A percentile compares a stretch with the other conserved stretches of the same genome.
Evolutionary conservation across 1,140 invertebrate genomes (phyloP).

Genomic region (Sycophila sp.): DNA sequence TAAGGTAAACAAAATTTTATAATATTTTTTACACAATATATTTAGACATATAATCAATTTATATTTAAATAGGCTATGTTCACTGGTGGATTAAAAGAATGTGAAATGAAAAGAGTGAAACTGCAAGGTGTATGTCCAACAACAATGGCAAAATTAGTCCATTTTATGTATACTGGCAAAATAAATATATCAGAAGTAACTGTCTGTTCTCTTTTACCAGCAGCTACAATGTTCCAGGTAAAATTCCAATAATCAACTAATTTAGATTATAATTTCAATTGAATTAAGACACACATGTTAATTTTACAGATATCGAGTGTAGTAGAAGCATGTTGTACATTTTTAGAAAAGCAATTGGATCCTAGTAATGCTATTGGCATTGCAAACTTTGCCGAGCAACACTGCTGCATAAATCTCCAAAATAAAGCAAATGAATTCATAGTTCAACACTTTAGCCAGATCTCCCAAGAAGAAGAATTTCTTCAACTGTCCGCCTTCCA

Average conservation of each 20-base stretch:
- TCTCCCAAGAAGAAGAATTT: conserved; percentile 92
- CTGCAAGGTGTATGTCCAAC: conserved; percentile 89
- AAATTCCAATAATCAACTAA: no score
- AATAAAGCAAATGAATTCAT: conserved; percentile 90
- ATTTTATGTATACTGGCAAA: conserved; percentile 92
- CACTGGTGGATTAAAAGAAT: conserved; percentile 86
- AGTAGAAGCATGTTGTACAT: conserved; percentile 90
- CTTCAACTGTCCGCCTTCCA: conserved; percentile 83
- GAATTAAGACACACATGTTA: no score
- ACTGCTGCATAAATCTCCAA: conserved; percentile 85
- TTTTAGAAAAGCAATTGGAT: conserved; percentile 89
- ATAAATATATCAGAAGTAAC: conserved; percentile 90
- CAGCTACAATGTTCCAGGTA: conserved; percentile 94
- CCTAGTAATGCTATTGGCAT: conserved; percentile 95
- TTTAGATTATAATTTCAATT: no score
- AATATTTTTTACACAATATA: no score
- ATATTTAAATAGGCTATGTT: conserved; percentile 83
- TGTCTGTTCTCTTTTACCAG: conserved; percentile 88
- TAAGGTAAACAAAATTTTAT: conserved; percentile 70
- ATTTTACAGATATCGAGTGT: conserved; percentile 81
- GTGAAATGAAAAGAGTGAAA: conserved; percentile 85
- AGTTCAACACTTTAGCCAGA: conserved; percentile 88
- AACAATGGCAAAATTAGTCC: conserved; percentile 83
- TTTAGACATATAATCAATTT: no score
- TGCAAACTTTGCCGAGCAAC: conserved; percentile 90